These are phyloP conservation scores for Microcebus murinus DNA, from an alignment of 2,113 vertebrate species.

Conservation along the genomic window DNA sequence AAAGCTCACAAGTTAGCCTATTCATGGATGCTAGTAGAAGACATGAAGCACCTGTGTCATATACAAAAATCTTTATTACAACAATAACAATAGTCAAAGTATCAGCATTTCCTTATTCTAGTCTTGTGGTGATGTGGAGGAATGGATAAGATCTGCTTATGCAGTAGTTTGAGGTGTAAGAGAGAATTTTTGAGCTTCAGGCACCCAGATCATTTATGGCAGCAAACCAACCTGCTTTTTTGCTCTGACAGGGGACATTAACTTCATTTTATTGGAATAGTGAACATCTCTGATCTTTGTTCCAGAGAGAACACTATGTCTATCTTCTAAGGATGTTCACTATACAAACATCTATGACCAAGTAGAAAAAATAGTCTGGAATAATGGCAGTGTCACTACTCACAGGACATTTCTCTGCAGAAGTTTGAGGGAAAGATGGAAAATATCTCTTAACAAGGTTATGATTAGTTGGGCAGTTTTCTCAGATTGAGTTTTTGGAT, in stretches of 20 bases:
- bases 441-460: background rate
- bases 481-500: background rate
- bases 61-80: background rate
- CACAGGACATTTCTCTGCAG: background rate
- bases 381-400: background rate
- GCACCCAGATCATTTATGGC: background rate
- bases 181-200: background rate
- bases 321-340: background rate
- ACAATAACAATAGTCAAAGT: background rate
- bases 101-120: background rate
- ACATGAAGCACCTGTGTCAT: background rate
- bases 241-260: background rate
- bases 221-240: background rate
- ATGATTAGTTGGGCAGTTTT: background rate
- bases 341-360: background rate
- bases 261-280: background rate
- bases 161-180: background rate
- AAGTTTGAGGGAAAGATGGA: background rate
- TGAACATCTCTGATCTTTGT: background rate
- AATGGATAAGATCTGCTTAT: background rate
- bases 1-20: background rate
- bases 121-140: background rate
- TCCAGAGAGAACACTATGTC: background rate
- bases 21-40: background rate
- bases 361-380: background rate